Base-by-base conservation (phyloP, 2,113 vertebrate species). In the Brachyhypopomus occidentalis region DNA sequence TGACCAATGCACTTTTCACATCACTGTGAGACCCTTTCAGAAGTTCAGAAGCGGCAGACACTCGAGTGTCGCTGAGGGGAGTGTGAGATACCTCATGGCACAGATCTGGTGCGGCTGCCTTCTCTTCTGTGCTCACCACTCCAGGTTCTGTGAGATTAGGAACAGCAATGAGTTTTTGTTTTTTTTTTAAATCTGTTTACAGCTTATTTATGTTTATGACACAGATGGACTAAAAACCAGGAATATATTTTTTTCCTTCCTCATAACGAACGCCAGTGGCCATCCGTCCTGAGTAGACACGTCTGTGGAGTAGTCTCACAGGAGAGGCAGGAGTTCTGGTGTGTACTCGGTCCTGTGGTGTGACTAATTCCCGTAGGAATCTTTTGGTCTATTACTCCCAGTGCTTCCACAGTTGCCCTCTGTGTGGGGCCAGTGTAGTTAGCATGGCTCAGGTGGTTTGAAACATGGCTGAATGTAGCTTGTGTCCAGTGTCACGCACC, bases 381-480 rank as follows among this genome's bases (percentile, higher is more conserved):
- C 78, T 22, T 30, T 30, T 27, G 25, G 59, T 34, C 64, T 8
- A 30, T 83, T 83, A 84, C 63, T 74, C 20, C 56, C n/a, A 58
- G 72, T 71, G 83, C 82, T 87, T 88, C 74, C 72, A 75, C 78
- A 23, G 69, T n/a, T 62, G 58, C 38, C 12, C 14, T 52, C 45
- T n/a, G 36, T 78, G 22, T 27, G 25, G 22, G 48, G 78, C 9
- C 55, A 77, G 80, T 78, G 79, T 17, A 76, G 72, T 41, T 64
- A 81, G 82, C 67, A 73, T 81, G 84, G 75, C 84, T 84, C 90
- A 88, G 83, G 86, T 70, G 79, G 84, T 70, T 56, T 64, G 77
- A 78, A 1, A 80, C 72, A 66, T 70, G 73, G 69, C 80, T 66
- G 70, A 80, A 83, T 82, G 75, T 87, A 84, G 81, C 78, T 20